phyloP scores from a whole-genome alignment of 2,797 vertebrate genomes.

The Danio choprae region DNA sequence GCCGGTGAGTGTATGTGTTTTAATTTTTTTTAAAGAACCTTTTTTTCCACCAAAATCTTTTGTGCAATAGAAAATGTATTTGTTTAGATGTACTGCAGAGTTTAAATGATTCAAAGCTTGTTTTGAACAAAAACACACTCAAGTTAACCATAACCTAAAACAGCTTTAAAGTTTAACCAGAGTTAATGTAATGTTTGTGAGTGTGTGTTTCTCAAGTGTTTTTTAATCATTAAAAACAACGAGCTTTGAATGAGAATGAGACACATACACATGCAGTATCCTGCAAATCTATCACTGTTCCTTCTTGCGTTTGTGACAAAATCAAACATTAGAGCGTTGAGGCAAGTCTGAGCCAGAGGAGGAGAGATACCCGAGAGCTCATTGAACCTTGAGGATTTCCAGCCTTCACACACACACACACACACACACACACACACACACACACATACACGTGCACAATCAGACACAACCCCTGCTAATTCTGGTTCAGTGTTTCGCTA shows the following conservation, averaged over 20 bases:
- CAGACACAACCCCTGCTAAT: background rate
- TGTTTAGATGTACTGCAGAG: too few species aligned
- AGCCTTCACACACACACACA: too few species aligned
- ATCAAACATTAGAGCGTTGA: slow-evolving; percentile 20
- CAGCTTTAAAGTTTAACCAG: background rate
- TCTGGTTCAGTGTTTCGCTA: background rate
- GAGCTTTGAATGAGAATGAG: too few species aligned
- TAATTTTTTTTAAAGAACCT: too few species aligned
- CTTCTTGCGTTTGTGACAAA: background rate
- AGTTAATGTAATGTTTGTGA: background rate
- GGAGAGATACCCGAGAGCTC: background rate
- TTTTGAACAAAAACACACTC: background rate
- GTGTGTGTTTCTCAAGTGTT: background rate
- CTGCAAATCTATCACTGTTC: background rate
- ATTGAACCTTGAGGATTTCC: slow-evolving; percentile 19
- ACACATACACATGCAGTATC: background rate
- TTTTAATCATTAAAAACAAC: background rate
- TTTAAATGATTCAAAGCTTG: too few species aligned
- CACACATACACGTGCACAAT: background rate
- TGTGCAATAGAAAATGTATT: too few species aligned
- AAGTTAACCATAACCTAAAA: background rate
- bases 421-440: background rate
- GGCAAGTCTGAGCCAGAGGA: slow-evolving; percentile 23
- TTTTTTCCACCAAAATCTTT: too few species aligned
- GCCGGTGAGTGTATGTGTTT: too few species aligned